Evolutionary conservation across 1,140 invertebrate genomes (phyloP).

Genomic region (Reticulitermes speratus): DNA sequence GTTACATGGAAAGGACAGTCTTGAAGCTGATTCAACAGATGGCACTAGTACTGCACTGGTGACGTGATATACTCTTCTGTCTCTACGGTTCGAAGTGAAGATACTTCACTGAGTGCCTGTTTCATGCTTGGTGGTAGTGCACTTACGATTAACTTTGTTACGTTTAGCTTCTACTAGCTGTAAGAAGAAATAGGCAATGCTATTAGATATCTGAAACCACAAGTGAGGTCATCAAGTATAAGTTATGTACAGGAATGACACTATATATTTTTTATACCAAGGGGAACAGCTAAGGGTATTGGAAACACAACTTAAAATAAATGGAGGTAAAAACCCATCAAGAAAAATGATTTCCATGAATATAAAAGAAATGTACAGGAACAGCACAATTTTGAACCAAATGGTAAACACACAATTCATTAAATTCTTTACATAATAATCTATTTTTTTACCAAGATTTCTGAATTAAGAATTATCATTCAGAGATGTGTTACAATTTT

Average conservation of each 20-base stretch:
- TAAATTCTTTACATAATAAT: background rate
- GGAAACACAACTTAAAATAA: background rate
- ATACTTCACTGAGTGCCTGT: background rate
- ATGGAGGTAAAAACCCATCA: background rate
- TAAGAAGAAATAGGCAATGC: background rate
- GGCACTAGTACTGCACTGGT: background rate
- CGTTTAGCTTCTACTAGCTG: conserved; percentile 13
- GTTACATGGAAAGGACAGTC: background rate
- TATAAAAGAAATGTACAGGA: background rate
- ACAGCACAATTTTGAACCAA: background rate
- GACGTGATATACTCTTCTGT: background rate
- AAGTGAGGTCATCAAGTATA: background rate
- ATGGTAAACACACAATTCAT: background rate
- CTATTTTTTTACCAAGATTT: no score
- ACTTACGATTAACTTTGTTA: background rate
- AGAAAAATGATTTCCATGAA: background rate
- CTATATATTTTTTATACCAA: background rate
- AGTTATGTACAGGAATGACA: background rate
- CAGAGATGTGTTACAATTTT: background rate
- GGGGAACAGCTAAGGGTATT: background rate
- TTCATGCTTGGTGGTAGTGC: background rate
- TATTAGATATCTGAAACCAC: background rate
- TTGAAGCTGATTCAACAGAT: background rate
- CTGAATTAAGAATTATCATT: background rate
- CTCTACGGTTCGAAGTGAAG: background rate